A percentile compares a stretch with the other conserved stretches of the same genome.
These are phyloP conservation scores for Polyploca ridens DNA, from an alignment of 2,888 invertebrate species.

Conservation along the genomic window DNA sequence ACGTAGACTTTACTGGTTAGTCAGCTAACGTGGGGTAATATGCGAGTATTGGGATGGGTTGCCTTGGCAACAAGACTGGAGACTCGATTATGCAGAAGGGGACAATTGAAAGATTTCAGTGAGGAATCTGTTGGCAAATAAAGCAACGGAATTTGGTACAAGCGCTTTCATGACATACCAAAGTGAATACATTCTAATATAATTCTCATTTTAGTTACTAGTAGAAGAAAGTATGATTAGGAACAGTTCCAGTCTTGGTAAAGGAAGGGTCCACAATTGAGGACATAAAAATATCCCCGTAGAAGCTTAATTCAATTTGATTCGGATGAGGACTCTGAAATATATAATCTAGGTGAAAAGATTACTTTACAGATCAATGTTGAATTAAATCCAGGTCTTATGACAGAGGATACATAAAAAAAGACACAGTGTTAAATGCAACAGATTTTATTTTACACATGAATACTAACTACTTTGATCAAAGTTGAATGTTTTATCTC, in stretches of 20 bases:
- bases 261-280: too few species aligned
- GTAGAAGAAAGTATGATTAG: too few species aligned
- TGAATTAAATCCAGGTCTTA: background rate
- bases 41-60: conserved; percentile 21
- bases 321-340: too few species aligned
- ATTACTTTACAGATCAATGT: background rate
- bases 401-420: background rate
- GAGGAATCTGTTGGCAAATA: background rate
- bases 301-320: too few species aligned
- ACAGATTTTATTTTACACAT: background rate
- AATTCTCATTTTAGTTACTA: background rate
- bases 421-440: background rate
- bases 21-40: background rate
- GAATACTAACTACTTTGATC: conserved; percentile 1
- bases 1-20: background rate
- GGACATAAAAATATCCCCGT: too few species aligned
- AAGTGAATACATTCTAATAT: background rate
- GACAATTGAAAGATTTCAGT: conserved; percentile 13
- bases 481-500: background rate
- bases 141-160: background rate
- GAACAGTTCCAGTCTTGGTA: too few species aligned
- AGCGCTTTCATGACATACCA: background rate
- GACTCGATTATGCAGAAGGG: conserved; percentile 33
- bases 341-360: background rate
- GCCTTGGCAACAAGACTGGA: conserved; percentile 37